Evolutionary conservation across 2,888 invertebrate species (phyloP).

Genomic region (Thereva nobilitata): DNA sequence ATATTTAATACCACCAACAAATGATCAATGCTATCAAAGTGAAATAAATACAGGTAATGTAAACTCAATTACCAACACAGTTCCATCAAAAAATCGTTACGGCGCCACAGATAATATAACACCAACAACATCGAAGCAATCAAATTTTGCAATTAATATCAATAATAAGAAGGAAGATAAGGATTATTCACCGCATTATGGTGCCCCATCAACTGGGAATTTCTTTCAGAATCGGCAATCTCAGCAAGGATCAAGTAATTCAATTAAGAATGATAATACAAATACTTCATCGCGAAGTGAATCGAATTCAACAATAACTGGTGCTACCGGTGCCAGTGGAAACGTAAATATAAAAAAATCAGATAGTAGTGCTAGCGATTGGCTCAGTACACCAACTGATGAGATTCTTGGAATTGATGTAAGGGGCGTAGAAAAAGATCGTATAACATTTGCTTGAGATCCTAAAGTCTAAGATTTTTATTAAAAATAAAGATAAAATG

Average conservation of each 20-base stretch:
- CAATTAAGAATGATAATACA: slow-evolving; percentile 34
- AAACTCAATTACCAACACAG: slow-evolving; percentile 44
- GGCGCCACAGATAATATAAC: slow-evolving; percentile 50
- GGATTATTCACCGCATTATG: slow-evolving; percentile 47
- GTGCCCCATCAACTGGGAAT: slow-evolving; percentile 45
- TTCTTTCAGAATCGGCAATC: slow-evolving; percentile 43
- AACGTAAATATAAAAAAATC: slow-evolving; percentile 46
- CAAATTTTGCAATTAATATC: slow-evolving; percentile 44
- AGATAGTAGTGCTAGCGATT: slow-evolving; percentile 47
- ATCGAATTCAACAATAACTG: slow-evolving; percentile 43
- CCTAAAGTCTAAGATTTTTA: slow-evolving; percentile 13
- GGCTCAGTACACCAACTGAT: slow-evolving; percentile 48
- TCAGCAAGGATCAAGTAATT: slow-evolving; percentile 31
- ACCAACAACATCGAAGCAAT: slow-evolving; percentile 26
- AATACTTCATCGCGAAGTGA: slow-evolving; percentile 45
- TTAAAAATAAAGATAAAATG: neutral
- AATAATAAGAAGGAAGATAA: slow-evolving; percentile 43
- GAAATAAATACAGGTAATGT: slow-evolving; percentile 47
- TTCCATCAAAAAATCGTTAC: slow-evolving; percentile 49
- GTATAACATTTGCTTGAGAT: slow-evolving; percentile 39
- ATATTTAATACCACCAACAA: slow-evolving; percentile 52
- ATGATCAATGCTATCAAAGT: slow-evolving; percentile 41
- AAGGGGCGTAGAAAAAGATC: slow-evolving; percentile 47
- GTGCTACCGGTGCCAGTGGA: slow-evolving; percentile 34
- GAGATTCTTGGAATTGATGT: slow-evolving; percentile 48